Evolutionary conservation across 1,140 invertebrate species (phyloP), one percentile per base, ranked within the genome.

Genomic region (Linepithema humile): DNA sequence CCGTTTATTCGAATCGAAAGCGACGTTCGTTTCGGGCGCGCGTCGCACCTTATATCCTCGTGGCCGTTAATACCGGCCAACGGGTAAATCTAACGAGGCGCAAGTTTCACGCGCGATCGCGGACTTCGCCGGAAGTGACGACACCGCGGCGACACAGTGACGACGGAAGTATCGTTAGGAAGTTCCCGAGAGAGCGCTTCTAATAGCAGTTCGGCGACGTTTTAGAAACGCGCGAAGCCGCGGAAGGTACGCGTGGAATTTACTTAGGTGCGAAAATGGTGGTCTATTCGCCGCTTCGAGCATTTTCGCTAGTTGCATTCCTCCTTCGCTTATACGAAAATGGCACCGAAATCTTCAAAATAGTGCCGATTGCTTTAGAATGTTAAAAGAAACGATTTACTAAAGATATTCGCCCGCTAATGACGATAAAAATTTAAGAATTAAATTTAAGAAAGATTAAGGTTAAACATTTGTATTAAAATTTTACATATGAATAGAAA

Each of bases 301-400:
- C 60, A 67, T 88, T 90, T 89, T 82, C 84, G 78, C 77, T 85
- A 85, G 85, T 85, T 74, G 84, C 83, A 67, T 55, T 59, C 29
- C 62, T 35, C 38, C 40, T 64, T 65, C 43, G 38, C 67, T 83
- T 82, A 50, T 60, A 57, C 26, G 43, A 43, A n/a, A n/a, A n/a
- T n/a, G n/a, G n/a, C n/a, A n/a, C n/a, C n/a, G n/a, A n/a, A n/a
- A n/a, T n/a, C n/a, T n/a, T 20, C n/a, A 29, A 29, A 53, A 40
- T 48, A 32, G 17, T 3, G 15, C 17, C 17, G 23, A 26, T 0
- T 70, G 9, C 23, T 55, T 40, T 55, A 23, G n/a, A 69, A 40
- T 29, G 23, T 3, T 15, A 15, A 67, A 29, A 40, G 6, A 69
- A 55, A 67, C 9, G 17, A 29, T 29, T 38, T 0, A 12, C 9